Evolutionary conservation across 2,888 invertebrate species (phyloP).

Genomic region (Girardia tigrina): DNA sequence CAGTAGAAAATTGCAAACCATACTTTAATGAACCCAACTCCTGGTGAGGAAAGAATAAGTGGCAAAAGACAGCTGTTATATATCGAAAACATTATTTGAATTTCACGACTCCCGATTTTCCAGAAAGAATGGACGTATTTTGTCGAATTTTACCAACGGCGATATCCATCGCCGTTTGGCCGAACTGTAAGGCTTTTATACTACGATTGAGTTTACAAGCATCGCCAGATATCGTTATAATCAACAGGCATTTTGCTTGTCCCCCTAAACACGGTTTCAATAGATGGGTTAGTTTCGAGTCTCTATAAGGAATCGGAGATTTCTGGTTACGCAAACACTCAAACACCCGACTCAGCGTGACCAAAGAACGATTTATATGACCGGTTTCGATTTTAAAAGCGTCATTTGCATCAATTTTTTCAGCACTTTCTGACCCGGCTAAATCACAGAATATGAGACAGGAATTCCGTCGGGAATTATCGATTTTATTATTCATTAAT

Average conservation of each 20-base stretch:
- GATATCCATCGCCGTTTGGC: constrained; percentile 28
- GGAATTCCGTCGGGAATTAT: background rate
- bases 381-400: constrained; percentile 30
- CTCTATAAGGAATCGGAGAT: constrained; percentile 21
- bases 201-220: background rate
- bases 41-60: background rate
- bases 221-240: constrained; percentile 21
- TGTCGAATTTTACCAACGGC: constrained; percentile 27
- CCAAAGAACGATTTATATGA: constrained; percentile 28
- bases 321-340: background rate
- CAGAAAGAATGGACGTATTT: constrained; percentile 26
- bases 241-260: constrained; percentile 28
- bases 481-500: constrained; percentile 25
- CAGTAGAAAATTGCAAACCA: constrained; percentile 13
- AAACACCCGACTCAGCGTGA: constrained; percentile 26
- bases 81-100: constrained; percentile 16
- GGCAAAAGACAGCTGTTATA: background rate
- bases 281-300: constrained; percentile 30
- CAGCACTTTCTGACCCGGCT: constrained; percentile 31
- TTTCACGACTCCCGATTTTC: background rate
- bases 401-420: constrained; percentile 29
- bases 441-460: constrained; percentile 32
- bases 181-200: constrained; percentile 29
- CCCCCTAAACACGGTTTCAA: constrained; percentile 30
- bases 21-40: constrained; percentile 8